Conservation (phyloP, 2,113 vertebrate genomes). For the Apus apus region DNA sequence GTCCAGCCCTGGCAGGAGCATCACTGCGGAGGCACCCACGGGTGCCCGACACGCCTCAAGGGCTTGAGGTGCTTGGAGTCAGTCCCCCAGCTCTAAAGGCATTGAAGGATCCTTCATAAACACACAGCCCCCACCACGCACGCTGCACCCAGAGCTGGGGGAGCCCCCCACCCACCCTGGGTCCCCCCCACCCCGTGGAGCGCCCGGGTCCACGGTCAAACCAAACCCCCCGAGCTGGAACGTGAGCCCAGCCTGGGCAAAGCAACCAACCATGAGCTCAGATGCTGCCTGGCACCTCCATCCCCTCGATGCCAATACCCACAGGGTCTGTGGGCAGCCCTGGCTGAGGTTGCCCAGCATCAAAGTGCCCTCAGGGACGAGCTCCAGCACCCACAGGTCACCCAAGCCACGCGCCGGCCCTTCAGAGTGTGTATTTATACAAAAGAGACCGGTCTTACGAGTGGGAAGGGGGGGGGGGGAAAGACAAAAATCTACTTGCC, state of each 20-base stretch:
- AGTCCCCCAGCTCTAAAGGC: rapidly evolving
- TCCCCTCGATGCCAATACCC: background rate
- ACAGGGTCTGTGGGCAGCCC: background rate
- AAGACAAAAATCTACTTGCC: background rate
- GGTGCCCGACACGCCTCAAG: background rate
- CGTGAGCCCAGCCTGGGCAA: rapidly evolving
- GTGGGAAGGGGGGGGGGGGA: background rate
- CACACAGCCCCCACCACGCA: background rate
- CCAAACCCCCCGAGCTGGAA: background rate
- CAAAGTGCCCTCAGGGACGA: background rate
- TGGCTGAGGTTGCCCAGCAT: rapidly evolving
- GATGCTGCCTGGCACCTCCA: rapidly evolving
- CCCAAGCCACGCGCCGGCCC: background rate
- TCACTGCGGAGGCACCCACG: background rate
- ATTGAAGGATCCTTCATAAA: background rate
- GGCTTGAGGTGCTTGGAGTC: background rate
- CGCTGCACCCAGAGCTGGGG: background rate
- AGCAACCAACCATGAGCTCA: background rate
- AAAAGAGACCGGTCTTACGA: background rate
- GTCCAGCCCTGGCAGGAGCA: rapidly evolving
- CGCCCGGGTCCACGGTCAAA: background rate
- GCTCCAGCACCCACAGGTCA: background rate
- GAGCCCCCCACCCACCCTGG: rapidly evolving
- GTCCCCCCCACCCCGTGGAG: background rate
- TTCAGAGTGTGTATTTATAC: background rate